Percentiles rank a stretch among this genome's conserved stretches.
phyloP scores from a whole-genome alignment of 1,140 invertebrate species.

The Brachionus rotundiformis region DNA sequence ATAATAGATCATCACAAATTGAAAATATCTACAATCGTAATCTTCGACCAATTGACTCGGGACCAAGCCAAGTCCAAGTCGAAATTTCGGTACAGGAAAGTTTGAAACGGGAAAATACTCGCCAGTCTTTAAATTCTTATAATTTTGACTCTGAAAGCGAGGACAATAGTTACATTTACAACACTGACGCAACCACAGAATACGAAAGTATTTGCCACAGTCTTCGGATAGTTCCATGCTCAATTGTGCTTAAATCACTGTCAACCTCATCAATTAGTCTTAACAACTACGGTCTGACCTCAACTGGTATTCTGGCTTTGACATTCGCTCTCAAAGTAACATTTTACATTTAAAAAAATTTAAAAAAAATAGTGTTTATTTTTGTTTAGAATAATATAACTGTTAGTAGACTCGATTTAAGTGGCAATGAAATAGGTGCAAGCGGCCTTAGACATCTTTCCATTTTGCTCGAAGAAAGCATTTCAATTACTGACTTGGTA shows the following conservation, averaged over 20 bases:
- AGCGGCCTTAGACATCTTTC: constrained; percentile 33
- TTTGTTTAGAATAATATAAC: constrained; percentile 49
- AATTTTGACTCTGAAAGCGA: constrained; percentile 23
- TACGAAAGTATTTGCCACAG: constrained; percentile 22
- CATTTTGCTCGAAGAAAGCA: constrained; percentile 51
- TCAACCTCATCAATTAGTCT: neutral
- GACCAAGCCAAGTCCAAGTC: neutral
- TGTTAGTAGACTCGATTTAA: constrained; percentile 51
- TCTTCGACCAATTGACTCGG: constrained; percentile 20
- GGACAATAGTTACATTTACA: neutral
- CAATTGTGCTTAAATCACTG: constrained; percentile 42
- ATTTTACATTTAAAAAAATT: neutral
- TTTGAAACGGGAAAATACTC: neutral
- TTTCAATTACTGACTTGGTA: constrained; percentile 52
- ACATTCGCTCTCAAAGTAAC: constrained; percentile 24
- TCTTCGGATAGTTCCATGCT: constrained; percentile 34
- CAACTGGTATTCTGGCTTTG: constrained; percentile 23
- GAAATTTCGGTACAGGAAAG: neutral
- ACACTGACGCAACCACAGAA: neutral
- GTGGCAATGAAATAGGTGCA: constrained; percentile 50
- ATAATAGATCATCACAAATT: neutral
- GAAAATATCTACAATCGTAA: constrained; percentile 49
- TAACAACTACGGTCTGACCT: constrained; percentile 46
- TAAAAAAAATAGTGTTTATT: neutral
- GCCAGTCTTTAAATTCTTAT: neutral